These are phyloP conservation scores for Pelobates cultripes DNA, from an alignment of 2,797 vertebrate genomes.

Conservation along the genomic window DNA sequence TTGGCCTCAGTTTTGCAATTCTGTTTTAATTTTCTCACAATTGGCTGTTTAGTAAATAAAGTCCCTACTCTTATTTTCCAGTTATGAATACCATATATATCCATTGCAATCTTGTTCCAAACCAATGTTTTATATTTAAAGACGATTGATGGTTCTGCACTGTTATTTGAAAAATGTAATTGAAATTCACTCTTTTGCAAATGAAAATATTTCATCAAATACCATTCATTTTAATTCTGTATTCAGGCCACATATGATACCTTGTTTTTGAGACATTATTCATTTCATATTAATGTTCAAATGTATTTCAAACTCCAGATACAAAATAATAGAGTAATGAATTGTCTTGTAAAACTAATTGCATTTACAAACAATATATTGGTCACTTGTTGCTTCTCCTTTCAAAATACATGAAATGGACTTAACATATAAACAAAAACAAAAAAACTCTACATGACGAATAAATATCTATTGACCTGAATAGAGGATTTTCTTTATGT, in stretches of 20 bases:
- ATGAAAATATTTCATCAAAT: constrained; percentile 66
- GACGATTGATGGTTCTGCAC: constrained; percentile 67
- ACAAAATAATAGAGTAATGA: no score
- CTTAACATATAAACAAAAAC: background rate
- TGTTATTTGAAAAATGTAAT: constrained; percentile 66
- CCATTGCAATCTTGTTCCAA: background rate
- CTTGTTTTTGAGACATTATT: background rate
- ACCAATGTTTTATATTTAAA: constrained; percentile 54
- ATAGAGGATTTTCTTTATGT: constrained; percentile 70
- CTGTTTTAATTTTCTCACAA: no score
- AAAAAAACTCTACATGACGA: background rate
- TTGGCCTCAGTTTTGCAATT: no score
- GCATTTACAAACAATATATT: no score
- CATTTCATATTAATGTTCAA: no score
- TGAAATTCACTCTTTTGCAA: constrained; percentile 53
- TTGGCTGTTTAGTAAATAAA: background rate
- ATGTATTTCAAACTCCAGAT: no score
- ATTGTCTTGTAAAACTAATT: no score
- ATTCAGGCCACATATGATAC: constrained; percentile 67
- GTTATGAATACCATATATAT: background rate
- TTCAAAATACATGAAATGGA: no score
- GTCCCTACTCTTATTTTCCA: background rate
- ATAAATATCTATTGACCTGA: constrained; percentile 66
- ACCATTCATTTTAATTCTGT: constrained; percentile 68
- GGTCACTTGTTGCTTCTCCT: no score